A percentile compares a stretch with the other conserved stretches of the same genome.
phyloP scores from a whole-genome alignment of 2,113 vertebrate genomes.

The Sorex araneus region DNA sequence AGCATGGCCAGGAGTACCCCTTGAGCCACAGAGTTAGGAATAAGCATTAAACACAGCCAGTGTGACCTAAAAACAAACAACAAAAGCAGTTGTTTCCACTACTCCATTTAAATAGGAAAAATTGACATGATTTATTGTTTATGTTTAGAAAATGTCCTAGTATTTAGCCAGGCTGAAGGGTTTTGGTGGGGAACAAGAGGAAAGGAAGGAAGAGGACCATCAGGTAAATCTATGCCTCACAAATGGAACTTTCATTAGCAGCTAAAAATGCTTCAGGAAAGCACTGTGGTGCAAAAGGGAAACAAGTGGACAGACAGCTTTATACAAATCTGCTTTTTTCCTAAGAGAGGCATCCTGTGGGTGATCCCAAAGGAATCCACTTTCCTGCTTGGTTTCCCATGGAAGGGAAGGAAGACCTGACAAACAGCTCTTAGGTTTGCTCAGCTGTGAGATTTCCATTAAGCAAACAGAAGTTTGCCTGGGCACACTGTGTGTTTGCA shows the following conservation, averaged over 20 bases:
- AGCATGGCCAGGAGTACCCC: no score
- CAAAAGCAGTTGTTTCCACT: conserved; percentile 57
- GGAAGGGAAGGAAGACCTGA: conserved; percentile 36
- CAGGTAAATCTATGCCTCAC: conserved; percentile 67
- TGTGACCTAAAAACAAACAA: no score
- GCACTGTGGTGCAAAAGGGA: not conserved
- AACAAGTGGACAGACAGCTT: conserved; percentile 36
- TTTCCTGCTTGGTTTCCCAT: conserved; percentile 59
- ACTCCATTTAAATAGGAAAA: conserved; percentile 62
- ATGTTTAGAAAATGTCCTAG: conserved; percentile 65
- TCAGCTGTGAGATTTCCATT: conserved; percentile 77
- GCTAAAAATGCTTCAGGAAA: conserved; percentile 58
- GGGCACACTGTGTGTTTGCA: conserved; percentile 34
- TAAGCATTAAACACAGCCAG: no score
- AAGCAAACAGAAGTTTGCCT: conserved; percentile 54
- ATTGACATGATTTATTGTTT: conserved; percentile 64
- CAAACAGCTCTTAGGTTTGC: conserved; percentile 64
- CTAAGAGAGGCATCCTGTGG: conserved; percentile 20
- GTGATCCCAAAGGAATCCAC: conserved; percentile 52
- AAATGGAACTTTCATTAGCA: not conserved
- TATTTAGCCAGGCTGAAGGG: not conserved
- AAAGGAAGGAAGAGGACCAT: conserved; percentile 11
- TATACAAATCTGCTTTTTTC: conserved; percentile 65
- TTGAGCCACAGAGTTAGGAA: no score
- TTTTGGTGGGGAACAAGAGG: not conserved